phyloP scores from a whole-genome alignment of 1,140 invertebrate genomes.

The Brachionus asplanchnoidis region DNA sequence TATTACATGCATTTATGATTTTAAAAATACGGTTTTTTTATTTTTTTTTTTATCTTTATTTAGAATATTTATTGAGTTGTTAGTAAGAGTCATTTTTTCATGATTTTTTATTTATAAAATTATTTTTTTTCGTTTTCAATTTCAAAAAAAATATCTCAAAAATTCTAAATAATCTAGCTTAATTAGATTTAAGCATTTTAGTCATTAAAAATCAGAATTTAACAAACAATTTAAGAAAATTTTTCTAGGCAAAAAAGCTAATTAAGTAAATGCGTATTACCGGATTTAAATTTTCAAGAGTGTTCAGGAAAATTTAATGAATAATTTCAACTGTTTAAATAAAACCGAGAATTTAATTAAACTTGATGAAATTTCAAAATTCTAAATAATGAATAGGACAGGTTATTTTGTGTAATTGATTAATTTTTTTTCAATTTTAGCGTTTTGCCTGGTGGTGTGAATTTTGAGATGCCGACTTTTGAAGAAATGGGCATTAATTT shows the following conservation, averaged over 20 bases:
- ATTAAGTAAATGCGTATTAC: not conserved
- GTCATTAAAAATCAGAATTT: not conserved
- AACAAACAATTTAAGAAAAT: not conserved
- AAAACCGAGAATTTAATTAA: not conserved
- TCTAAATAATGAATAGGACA: not conserved
- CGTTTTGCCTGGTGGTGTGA: constrained; percentile 25
- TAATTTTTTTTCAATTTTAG: not conserved
- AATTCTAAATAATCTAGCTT: not conserved
- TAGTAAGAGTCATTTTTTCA: too few species aligned
- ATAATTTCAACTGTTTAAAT: not conserved
- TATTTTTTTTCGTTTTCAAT: too few species aligned
- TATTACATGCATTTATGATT: too few species aligned
- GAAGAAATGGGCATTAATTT: constrained; percentile 39
- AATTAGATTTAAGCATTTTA: not conserved
- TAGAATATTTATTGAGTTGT: too few species aligned
- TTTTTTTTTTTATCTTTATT: too few species aligned
- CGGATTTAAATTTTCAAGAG: not conserved
- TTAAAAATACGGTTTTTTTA: too few species aligned
- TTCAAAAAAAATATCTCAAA: not conserved
- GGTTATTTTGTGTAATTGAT: not conserved
- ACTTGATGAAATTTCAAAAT: not conserved
- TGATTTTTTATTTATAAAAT: too few species aligned
- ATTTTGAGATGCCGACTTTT: constrained; percentile 40
- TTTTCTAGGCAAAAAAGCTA: not conserved
- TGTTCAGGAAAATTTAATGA: not conserved